These are phyloP conservation scores for Caenorhabditis zanzibari DNA, from an alignment of 2,888 invertebrate species.

Conservation along the genomic window DNA sequence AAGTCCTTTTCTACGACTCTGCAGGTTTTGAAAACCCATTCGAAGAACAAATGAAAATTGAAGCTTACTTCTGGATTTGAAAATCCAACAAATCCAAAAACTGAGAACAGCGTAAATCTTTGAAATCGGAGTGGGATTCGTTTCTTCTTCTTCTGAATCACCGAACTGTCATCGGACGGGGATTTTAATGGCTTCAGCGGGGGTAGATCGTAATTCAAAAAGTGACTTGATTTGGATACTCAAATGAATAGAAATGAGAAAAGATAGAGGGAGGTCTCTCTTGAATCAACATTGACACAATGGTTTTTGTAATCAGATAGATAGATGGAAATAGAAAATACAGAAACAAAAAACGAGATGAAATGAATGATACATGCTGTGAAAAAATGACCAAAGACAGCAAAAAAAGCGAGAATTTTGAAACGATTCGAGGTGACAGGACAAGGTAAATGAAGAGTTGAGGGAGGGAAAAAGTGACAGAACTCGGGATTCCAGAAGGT, in stretches of 20 bases:
- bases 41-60: neutral
- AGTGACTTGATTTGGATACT: constrained; percentile 36
- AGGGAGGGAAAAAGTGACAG: constrained; percentile 1
- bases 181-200: constrained; percentile 46
- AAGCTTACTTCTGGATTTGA: neutral
- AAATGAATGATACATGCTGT: constrained; percentile 9
- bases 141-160: constrained; percentile 28
- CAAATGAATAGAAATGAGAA: constrained; percentile 32
- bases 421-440: constrained; percentile 45
- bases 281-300: constrained; percentile 60
- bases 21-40: no score
- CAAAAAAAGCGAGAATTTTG: constrained; percentile 49
- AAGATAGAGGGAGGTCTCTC: constrained; percentile 13
- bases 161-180: constrained; percentile 37
- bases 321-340: constrained; percentile 4
- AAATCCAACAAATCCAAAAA: neutral
- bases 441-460: constrained; percentile 36
- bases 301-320: constrained; percentile 49
- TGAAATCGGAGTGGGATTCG: neutral
- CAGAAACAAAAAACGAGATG: constrained; percentile 11
- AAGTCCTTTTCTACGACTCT: no score
- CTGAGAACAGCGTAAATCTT: constrained; percentile 23
- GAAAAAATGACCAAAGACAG: constrained; percentile 36
- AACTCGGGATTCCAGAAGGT: neutral
- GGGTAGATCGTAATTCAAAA: constrained; percentile 54